phyloP scores from a whole-genome alignment of 2,113 vertebrate genomes.

The human region GRCh38 chr5:30829001-30829500 shows the following conservation, averaged over 20 bases:
- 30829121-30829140: constrained; percentile 70
- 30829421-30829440: constrained; percentile 30
- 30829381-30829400: constrained; percentile 61
- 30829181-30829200: constrained; percentile 70
- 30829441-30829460: constrained; percentile 63
- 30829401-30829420: constrained; percentile 62
- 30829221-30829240: constrained; percentile 68
- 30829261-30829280: constrained; percentile 80
- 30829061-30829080: constrained; percentile 64
- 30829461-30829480: background rate
- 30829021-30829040: constrained; percentile 26
- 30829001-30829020: constrained; percentile 41
- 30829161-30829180: constrained; percentile 76
- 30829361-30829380: constrained; percentile 46
- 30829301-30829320: constrained; percentile 74
- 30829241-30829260: constrained; percentile 41
- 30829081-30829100: constrained; percentile 58
- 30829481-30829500: background rate
- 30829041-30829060: constrained; percentile 42
- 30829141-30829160: constrained; percentile 70
- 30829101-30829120: constrained; percentile 53
- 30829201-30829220: constrained; percentile 68
- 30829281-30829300: constrained; percentile 83
- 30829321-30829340: constrained; percentile 67
- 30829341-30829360: constrained; percentile 70